phyloP scores from a whole-genome alignment of 2,113 vertebrate genomes.

The Rhipidura dahli region DNA sequence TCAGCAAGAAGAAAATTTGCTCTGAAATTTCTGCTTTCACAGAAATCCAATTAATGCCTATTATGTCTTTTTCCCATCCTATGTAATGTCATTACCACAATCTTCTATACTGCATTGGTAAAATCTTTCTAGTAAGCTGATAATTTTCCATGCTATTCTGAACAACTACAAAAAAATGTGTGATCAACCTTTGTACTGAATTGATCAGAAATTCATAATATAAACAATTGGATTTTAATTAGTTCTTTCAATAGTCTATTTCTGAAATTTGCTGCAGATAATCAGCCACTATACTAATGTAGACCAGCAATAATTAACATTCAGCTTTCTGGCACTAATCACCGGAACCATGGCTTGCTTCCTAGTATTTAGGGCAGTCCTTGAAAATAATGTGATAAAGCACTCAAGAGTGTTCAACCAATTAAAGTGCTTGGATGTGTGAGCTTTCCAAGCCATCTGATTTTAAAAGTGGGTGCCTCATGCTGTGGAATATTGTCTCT shows the following conservation, averaged over 20 bases:
- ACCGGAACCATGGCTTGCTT: not conserved
- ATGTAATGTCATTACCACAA: not conserved
- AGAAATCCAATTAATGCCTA: not conserved
- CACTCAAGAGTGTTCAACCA: slow-evolving; percentile 16
- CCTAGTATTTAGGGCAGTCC: slow-evolving; percentile 34
- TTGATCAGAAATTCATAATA: slow-evolving; percentile 25
- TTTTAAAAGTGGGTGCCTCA: slow-evolving; percentile 17
- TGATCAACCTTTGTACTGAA: slow-evolving; percentile 7
- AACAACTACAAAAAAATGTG: not conserved
- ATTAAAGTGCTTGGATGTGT: slow-evolving; percentile 3
- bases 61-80: not conserved
- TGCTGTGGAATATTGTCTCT: slow-evolving; percentile 16
- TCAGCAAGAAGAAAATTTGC: not conserved
- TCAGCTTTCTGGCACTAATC: slow-evolving; percentile 30
- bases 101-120: not conserved
- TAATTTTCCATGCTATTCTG: not conserved
- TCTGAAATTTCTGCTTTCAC: not conserved
- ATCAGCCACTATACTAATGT: not conserved
- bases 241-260: slow-evolving; percentile 45
- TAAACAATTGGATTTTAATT: slow-evolving; percentile 53
- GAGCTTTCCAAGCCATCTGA: slow-evolving; percentile 43
- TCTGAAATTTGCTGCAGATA: slow-evolving; percentile 49
- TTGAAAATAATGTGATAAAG: slow-evolving; percentile 54
- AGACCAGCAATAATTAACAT: slow-evolving; percentile 36
- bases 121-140: not conserved